Evolutionary conservation across 2,797 vertebrate genomes (phyloP).

Genomic region (Jordanella pulchra): DNA sequence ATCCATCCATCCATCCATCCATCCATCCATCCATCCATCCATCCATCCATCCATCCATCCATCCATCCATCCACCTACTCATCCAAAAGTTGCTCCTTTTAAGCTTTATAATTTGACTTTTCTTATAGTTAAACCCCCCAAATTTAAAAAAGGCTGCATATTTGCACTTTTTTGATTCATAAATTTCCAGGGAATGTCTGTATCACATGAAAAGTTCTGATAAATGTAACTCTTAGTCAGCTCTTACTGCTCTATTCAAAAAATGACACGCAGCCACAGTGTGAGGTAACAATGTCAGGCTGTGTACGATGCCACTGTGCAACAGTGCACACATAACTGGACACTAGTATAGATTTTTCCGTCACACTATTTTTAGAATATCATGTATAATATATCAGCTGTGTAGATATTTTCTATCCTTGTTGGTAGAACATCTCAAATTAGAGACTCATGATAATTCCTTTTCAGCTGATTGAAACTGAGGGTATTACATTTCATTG

Average conservation of each 20-base stretch:
- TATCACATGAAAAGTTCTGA: slow-evolving; percentile 7
- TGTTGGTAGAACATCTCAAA: slow-evolving; percentile 8
- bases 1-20: no score
- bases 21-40: no score
- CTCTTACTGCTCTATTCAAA: slow-evolving; percentile 28
- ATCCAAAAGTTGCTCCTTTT: neutral
- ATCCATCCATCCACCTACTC: no score
- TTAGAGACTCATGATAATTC: slow-evolving; percentile 29
- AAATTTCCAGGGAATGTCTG: neutral
- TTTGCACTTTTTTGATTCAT: neutral
- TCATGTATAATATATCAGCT: slow-evolving; percentile 47
- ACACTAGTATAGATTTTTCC: slow-evolving; percentile 83
- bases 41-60: no score
- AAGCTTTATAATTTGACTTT: neutral
- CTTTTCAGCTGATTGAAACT: slow-evolving; percentile 14
- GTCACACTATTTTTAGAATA: slow-evolving; percentile 67
- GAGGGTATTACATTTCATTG: slow-evolving; percentile 19
- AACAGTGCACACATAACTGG: slow-evolving; percentile 69
- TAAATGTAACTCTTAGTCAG: neutral
- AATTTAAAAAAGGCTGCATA: neutral
- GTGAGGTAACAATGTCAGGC: slow-evolving; percentile 44
- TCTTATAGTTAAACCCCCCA: neutral
- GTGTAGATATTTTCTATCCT: slow-evolving; percentile 12
- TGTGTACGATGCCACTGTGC: slow-evolving; percentile 38
- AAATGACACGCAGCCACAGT: slow-evolving; percentile 67